Base-by-base conservation (phyloP, 2,888 invertebrate species). In the Sesia apiformis region DNA sequence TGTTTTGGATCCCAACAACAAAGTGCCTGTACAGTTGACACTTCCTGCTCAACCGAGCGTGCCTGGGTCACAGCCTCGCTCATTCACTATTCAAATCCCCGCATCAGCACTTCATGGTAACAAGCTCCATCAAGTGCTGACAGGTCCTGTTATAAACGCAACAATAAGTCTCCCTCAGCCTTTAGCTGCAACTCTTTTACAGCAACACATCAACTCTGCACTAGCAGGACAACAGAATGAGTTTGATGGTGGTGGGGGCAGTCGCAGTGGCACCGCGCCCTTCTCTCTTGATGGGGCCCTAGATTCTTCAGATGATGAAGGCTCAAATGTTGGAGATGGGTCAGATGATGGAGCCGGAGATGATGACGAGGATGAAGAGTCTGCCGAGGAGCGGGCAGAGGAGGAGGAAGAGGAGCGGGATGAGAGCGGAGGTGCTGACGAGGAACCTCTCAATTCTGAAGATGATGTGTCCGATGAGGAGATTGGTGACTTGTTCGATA, bases 401-500 rank as follows among this genome's bases (percentile, higher is more conserved):
- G 92, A 92, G 55, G 92, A 92, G 46, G 93, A 93, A 59, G 93
- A 95, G 60, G 93, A 93, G 64, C 91, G 93, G 38, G 93, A 93
- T 62, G 94, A 93, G 57, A 93, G 91, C 58, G 91, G 92, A 41
- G 91, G 91, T 39, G 84, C 89, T 0, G 91, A 91, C 62, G 91
- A 98, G 90, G 98, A 98, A 75, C 98, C 98, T 0, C 89, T 99
- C 0, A 98, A 98, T 83, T 98, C 98, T 4, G 97, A 94, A 69
- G 99, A 99, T 85, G 98, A 99, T 88, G 98, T 98, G 4, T 98
- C 98, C 52, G 98, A 98, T 78, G 98, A 98, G 72, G 96, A 98
- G 75, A 95, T 97, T 0, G 92, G 94, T 60, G 98, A 98, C 81
- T 92, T 99, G 78, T 99, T 99, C 90, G 99, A 99, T 71, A 98